A percentile compares a stretch with the other conserved stretches of the same genome.
phyloP scores from a whole-genome alignment of 2,113 vertebrate genomes.

The Rhipidura dahli region DNA sequence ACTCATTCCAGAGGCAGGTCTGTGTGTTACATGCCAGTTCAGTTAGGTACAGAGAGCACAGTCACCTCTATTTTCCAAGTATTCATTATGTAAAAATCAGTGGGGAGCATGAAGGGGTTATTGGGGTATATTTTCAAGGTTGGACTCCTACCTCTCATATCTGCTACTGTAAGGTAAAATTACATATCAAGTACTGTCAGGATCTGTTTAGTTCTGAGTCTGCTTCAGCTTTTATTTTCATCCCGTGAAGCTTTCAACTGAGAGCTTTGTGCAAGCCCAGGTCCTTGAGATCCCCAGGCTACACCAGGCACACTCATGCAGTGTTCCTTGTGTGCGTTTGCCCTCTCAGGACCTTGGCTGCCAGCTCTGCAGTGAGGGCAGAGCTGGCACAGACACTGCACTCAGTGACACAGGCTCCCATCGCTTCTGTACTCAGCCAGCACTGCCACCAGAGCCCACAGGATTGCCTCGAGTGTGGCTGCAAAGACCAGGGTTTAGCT shows the following conservation, averaged over 20 bases:
- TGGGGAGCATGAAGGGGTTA: not conserved
- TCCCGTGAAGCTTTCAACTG: not conserved
- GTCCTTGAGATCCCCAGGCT: not conserved
- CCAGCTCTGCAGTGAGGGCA: not conserved
- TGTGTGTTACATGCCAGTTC: not conserved
- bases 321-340: rapidly evolving
- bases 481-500: not conserved
- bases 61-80: not conserved
- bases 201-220: not conserved
- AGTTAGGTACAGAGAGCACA: not conserved
- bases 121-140: not conserved
- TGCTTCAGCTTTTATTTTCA: not conserved
- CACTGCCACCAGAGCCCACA: not conserved
- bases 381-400: not conserved
- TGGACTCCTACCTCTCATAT: not conserved
- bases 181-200: not conserved
- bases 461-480: not conserved
- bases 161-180: not conserved
- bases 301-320: not conserved
- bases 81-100: not conserved
- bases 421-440: not conserved
- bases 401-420: rapidly evolving
- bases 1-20: not conserved
- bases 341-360: not conserved
- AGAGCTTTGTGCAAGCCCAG: not conserved